Percentiles rank a stretch among this genome's conserved stretches.
These are phyloP conservation scores for Octonoba sinensis DNA, from an alignment of 2,888 invertebrate genomes.

Conservation along the genomic window DNA sequence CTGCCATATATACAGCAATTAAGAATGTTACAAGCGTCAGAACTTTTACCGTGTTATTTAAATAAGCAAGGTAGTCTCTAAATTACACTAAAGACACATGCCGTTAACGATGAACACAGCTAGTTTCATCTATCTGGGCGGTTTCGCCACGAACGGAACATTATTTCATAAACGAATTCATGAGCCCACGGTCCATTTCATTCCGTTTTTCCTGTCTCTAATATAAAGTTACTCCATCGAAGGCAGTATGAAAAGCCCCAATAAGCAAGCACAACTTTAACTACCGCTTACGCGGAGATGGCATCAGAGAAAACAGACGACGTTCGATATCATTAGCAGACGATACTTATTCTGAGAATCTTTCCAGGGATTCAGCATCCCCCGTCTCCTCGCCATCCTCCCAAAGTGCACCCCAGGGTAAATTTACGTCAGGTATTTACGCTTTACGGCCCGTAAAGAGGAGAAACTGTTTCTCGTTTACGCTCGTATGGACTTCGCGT, in stretches of 20 bases:
- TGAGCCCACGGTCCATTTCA: no score
- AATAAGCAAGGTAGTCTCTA: no score
- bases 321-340: constrained; percentile 1
- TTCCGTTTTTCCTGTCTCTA: no score
- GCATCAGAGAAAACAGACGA: constrained; percentile 1
- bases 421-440: constrained; percentile 58
- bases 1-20: no score
- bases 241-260: background rate
- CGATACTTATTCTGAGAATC: constrained; percentile 1
- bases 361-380: constrained; percentile 4
- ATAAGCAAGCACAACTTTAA: background rate
- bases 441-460: constrained; percentile 58
- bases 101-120: no score
- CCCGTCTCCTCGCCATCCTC: constrained; percentile 12
- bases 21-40: no score
- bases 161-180: no score
- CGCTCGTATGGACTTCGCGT: background rate
- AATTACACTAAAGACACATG: no score
- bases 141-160: no score
- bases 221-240: no score
- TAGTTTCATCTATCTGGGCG: no score
- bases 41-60: no score
- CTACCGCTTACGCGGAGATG: background rate
- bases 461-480: constrained; percentile 15
- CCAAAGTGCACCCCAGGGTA: constrained; percentile 50